Evolutionary conservation across 2,888 invertebrate genomes (phyloP), one percentile per base, ranked within the genome.

Genomic region (Strigamia maritima): DNA sequence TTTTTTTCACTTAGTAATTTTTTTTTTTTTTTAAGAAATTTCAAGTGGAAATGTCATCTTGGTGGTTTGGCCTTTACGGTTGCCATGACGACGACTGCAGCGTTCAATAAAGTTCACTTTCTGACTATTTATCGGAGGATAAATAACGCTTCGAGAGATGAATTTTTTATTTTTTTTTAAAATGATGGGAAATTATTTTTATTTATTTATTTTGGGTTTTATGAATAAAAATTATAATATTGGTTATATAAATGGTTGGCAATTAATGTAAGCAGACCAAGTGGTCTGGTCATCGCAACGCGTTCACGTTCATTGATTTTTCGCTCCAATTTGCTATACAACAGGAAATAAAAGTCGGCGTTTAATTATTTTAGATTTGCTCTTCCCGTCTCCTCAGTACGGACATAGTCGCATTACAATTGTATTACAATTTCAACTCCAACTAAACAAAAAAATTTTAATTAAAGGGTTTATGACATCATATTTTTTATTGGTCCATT

Each of bases 351-450:
- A 49, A 70, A n/a, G 24, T 70, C 26, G 12, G 26, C 2, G 28
- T 24, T 70, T 70, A 70, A 70, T 70, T 70, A 70, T 70, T 70
- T 70, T 14, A 70, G 70, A 70, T 70, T 70, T 26, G 70, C 70
- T 26, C 70, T 70, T 70, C 70, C 70, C 70, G 70, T 70, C 12
- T 70, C 2, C 26, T 65, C 44, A 4, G 7, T 12, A 22, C 19
- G 16, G 16, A 49, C 6, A 0, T 3, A 28, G 28, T 70, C 70
- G 24, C 2, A 28, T 70, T 70, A 70, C 70, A 70, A 70, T 70
- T 70, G 24, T 28, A 70, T 70, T 70, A n/a, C n/a, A n/a, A n/a
- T n/a, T n/a, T n/a, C n/a, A n/a, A n/a, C n/a, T n/a, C n/a, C n/a
- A n/a, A n/a, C n/a, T n/a, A n/a, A n/a, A n/a, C n/a, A n/a, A n/a